A percentile compares a stretch with the other conserved stretches of the same genome.
Conservation (phyloP, 2,797 vertebrate genomes). For the Ptychadena robeensis region DNA sequence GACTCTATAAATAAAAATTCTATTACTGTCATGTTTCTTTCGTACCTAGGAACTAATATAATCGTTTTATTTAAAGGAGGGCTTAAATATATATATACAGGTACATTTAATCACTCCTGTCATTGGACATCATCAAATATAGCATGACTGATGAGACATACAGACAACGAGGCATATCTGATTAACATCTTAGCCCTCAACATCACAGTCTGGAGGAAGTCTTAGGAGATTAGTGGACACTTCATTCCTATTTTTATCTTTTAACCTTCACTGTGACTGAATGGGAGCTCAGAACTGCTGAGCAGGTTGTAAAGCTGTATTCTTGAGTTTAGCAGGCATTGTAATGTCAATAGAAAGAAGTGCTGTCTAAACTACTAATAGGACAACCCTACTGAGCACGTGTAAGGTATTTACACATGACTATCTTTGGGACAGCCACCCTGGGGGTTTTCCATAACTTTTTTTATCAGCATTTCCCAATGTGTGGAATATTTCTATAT, state of each 20-base stretch:
- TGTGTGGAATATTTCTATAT: no score
- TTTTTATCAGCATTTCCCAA: background rate
- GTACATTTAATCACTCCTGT: background rate
- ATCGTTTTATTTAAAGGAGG: no score
- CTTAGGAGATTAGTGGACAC: constrained; percentile 71
- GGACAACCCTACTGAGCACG: background rate
- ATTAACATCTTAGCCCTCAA: constrained; percentile 65
- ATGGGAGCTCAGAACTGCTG: constrained; percentile 58
- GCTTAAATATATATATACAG: background rate
- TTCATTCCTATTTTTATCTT: constrained; percentile 62
- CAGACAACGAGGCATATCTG: constrained; percentile 31
- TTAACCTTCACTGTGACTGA: constrained; percentile 62
- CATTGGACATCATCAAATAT: constrained; percentile 38
- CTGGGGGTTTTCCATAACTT: background rate
- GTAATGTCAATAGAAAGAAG: background rate
- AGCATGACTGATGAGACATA: constrained; percentile 48
- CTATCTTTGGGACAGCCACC: background rate
- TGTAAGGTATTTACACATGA: background rate
- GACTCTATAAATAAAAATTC: no score
- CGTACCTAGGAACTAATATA: no score
- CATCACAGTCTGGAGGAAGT: constrained; percentile 63
- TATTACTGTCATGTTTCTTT: no score
- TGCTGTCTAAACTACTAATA: constrained; percentile 56
- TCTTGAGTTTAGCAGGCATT: constrained; percentile 39
- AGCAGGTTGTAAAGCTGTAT: constrained; percentile 24